Conservation (phyloP, 2,113 vertebrate genomes). For the Eptatretus burgeri region DNA sequence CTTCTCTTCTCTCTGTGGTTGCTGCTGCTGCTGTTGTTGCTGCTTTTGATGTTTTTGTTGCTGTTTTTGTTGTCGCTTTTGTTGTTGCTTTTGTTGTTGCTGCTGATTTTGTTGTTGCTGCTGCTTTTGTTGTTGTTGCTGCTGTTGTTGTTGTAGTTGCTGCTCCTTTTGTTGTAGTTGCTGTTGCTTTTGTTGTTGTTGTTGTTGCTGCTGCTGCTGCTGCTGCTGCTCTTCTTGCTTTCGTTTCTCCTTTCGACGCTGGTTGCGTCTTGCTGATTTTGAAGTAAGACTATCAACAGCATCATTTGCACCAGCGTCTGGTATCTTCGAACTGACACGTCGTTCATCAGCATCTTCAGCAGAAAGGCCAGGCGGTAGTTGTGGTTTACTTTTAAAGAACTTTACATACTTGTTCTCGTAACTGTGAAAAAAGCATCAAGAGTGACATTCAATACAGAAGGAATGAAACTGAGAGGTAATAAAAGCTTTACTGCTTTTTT, state of each 20-base stretch:
- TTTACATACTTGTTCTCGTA: conserved; percentile 93
- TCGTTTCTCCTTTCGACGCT: conserved; percentile 68
- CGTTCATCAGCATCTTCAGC: conserved; percentile 14
- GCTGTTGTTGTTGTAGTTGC: not conserved
- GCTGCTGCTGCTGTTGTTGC: conserved; percentile 8
- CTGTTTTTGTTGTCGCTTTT: too few relatives aligned
- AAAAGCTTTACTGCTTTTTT: not conserved
- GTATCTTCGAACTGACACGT: conserved; percentile 16
- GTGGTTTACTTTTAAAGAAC: conserved; percentile 76
- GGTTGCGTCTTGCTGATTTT: conserved; percentile 53
- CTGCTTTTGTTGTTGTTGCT: not conserved
- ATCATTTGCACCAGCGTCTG: conserved; percentile 14
- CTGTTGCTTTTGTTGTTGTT: conserved; percentile 17
- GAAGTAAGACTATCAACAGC: conserved; percentile 20
- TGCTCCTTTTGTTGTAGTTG: not conserved
- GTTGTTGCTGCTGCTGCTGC: conserved; percentile 10
- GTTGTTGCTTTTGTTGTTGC: too few relatives aligned
- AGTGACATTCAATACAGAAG: too few relatives aligned
- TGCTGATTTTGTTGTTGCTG: not conserved
- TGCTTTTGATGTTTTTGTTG: conserved; percentile 1
- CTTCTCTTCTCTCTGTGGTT: conserved; percentile 11
- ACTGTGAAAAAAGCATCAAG: conserved; percentile 15
- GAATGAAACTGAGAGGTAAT: too few relatives aligned
- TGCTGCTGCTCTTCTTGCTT: conserved; percentile 32
- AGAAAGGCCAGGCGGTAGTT: conserved; percentile 50